Evolutionary conservation across 2,888 invertebrate genomes (phyloP), one percentile per base, ranked within the genome.

Genomic region (Metalampra italica): DNA sequence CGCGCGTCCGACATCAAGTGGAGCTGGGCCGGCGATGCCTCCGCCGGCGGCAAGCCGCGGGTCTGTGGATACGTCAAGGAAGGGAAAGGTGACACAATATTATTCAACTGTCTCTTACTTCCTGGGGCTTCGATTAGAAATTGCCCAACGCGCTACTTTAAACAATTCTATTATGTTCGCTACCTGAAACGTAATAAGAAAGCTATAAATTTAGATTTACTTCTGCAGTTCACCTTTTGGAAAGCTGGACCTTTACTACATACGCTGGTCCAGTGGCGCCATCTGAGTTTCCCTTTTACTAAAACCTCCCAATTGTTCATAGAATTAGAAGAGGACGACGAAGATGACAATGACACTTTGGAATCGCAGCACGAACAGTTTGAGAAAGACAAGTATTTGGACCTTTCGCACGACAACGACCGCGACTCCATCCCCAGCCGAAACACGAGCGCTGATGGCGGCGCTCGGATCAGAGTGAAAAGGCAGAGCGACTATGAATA

Each of bases 401-500:
- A 73, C 29, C 64, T 70, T 29, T 54, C 40, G 8, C 54, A 65
- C 15, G 59, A 58, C 9, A 60, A 63, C 14, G 62, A 64, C n/a
- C 13, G 8, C 22, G 34, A 43, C 9, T 52, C 54, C 3, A 53
- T 56, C 7, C 46, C 41, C 11, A n/a, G 9, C 9, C 9, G 34
- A 5, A 1, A 58, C 4, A 57, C 59, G 15, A 63, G 59, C 14
- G 45, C 50, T 14, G 53, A 54, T 0, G 53, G 46, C 3, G 63
- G 53, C 1, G 57, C 51, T 9, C 65, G 59, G n/a, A 77, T 65
- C 39, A 81, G 95, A 59, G 84, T 88, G 13, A 96, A 95, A 77
- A 90, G 97, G 22, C 96, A 97, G 75, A 93, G 95, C 29, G 96
- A 97, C 82, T 96, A 95, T 73, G 96, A 96, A 70, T 96, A 96